These are phyloP conservation scores for Cherax quadricarinatus DNA, from an alignment of 1,140 invertebrate species.

Conservation along the genomic window DNA sequence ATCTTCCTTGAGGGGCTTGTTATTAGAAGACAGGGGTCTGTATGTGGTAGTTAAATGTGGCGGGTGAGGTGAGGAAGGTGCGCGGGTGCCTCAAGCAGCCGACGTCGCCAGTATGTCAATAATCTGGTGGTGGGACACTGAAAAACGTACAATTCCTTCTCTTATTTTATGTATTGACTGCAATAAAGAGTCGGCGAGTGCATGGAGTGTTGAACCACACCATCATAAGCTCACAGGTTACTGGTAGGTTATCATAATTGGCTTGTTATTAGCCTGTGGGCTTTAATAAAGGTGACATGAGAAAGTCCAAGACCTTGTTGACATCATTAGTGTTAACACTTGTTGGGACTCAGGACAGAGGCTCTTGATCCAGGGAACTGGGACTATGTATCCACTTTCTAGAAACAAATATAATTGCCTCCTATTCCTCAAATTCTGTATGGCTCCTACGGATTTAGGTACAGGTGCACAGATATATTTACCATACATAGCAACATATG, in stretches of 20 bases:
- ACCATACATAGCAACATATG: too few relatives aligned
- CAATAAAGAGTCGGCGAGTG: background rate
- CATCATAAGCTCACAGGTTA: slow-evolving; percentile 1
- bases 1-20: too few relatives aligned
- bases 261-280: background rate
- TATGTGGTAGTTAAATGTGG: background rate
- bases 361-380: too few relatives aligned
- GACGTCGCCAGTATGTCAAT: slow-evolving; percentile 39
- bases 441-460: too few relatives aligned
- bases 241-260: background rate
- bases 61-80: slow-evolving; percentile 12
- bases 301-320: slow-evolving; percentile 10
- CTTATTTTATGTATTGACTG: slow-evolving; percentile 28
- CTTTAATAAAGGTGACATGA: background rate
- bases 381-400: too few relatives aligned
- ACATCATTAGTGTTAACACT: too few relatives aligned
- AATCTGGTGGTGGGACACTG: slow-evolving; percentile 5
- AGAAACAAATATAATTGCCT: too few relatives aligned
- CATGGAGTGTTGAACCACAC: background rate
- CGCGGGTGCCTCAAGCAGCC: background rate
- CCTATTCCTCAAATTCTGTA: too few relatives aligned
- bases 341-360: too few relatives aligned
- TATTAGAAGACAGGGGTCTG: too few relatives aligned
- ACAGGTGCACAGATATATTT: too few relatives aligned
- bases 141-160: background rate